Evolutionary conservation across 1,140 invertebrate genomes (phyloP).

Genomic region (Drosophila parabipectinata): DNA sequence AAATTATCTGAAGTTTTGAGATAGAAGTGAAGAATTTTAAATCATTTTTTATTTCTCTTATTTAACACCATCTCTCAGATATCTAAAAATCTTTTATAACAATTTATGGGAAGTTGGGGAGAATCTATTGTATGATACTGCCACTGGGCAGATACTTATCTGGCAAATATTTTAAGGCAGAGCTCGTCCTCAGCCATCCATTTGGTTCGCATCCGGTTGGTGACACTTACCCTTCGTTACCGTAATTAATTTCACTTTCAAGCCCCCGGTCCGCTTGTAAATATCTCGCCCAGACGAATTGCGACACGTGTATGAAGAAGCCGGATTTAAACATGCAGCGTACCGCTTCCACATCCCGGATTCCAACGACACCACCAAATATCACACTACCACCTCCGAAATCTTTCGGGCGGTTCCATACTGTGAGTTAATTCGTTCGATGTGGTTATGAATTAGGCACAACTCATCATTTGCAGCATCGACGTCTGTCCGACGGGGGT

Average conservation of each 20-base stretch:
- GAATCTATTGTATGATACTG: constrained; percentile 29
- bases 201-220: constrained; percentile 53
- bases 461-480: constrained; percentile 81
- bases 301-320: constrained; percentile 64
- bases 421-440: constrained; percentile 77
- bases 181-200: constrained; percentile 32
- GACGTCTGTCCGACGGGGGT: constrained; percentile 27
- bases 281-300: constrained; percentile 74
- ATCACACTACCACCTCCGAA: constrained; percentile 8
- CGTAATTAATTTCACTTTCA: constrained; percentile 61
- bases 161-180: constrained; percentile 44
- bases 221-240: constrained; percentile 58
- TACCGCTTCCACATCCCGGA: constrained; percentile 38
- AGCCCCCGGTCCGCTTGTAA: constrained; percentile 55
- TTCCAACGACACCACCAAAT: constrained; percentile 5
- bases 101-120: constrained; percentile 27
- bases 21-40: neutral
- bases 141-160: constrained; percentile 48
- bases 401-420: constrained; percentile 53
- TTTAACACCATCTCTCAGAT: constrained; percentile 2
- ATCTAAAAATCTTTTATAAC: constrained; percentile 18
- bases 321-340: constrained; percentile 52
- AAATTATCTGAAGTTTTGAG: constrained; percentile 2
- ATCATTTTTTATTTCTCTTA: neutral
- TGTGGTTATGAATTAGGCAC: constrained; percentile 83